A percentile compares a stretch with the other conserved stretches of the same genome.
These are phyloP conservation scores for Eupleurogrammus muticus DNA, from an alignment of 2,797 vertebrate species.

Conservation along the genomic window DNA sequence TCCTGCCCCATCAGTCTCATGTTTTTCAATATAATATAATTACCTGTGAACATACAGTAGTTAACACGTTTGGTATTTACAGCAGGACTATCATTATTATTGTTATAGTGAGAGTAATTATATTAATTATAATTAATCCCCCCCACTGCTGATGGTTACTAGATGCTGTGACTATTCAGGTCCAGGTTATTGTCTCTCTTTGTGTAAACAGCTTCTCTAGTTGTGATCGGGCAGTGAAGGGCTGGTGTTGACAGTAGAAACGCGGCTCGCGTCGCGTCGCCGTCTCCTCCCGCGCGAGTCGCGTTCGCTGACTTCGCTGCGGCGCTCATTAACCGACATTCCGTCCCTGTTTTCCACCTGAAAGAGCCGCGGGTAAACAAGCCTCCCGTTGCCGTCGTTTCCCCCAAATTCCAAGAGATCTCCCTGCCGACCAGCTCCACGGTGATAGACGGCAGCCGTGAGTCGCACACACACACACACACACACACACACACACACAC, in stretches of 20 bases:
- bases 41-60: no score
- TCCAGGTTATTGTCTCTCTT: no score
- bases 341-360: constrained; percentile 53
- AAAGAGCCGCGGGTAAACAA: constrained; percentile 95
- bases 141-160: neutral
- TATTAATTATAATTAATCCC: no score
- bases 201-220: no score
- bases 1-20: no score
- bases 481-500: no score
- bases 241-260: no score
- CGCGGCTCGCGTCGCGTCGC: no score
- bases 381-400: constrained; percentile 93
- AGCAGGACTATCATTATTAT: neutral
- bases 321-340: constrained; percentile 29
- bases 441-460: constrained; percentile 97
- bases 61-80: neutral
- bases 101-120: no score
- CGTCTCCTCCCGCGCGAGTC: constrained; percentile 27
- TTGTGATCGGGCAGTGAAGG: no score
- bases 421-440: constrained; percentile 96
- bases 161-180: no score
- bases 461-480: constrained; percentile 74
- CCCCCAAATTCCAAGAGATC: constrained; percentile 94
- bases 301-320: constrained; percentile 12
- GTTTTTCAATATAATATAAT: no score